These are phyloP conservation scores for Gobius niger DNA, from an alignment of 2,113 vertebrate species.

Conservation along the genomic window DNA sequence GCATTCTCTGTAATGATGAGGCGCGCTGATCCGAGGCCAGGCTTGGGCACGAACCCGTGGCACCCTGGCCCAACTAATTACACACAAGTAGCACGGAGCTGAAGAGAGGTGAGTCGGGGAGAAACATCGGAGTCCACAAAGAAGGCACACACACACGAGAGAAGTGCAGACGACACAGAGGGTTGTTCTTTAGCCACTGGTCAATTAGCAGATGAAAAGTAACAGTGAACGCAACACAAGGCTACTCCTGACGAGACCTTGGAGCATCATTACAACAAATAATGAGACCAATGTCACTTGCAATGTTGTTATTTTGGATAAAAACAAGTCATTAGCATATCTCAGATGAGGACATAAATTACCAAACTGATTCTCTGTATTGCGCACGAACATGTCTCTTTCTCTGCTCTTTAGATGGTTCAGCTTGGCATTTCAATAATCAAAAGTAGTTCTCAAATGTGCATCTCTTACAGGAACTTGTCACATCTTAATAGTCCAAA, in stretches of 20 bases:
- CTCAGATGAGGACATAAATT: neutral
- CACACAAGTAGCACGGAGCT: conserved; percentile 41
- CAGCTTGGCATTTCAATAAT: neutral
- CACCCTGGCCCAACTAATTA: conserved; percentile 59
- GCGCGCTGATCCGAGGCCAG: conserved; percentile 47
- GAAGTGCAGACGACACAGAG: conserved; percentile 1
- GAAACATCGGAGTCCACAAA: conserved; percentile 21
- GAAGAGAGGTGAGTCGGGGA: conserved; percentile 4
- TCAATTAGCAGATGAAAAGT: conserved; percentile 60
- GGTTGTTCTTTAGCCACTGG: conserved; percentile 57
- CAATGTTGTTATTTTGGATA: conserved; percentile 9
- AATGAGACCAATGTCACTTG: conserved; percentile 25
- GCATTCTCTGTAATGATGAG: conserved; percentile 63
- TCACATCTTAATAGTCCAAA: no score
- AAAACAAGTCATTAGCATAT: conserved; percentile 15
- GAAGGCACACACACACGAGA: conserved; percentile 30
- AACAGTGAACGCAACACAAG: conserved; percentile 43
- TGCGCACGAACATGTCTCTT: neutral
- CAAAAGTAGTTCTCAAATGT: neutral
- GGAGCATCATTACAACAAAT: conserved; percentile 42
- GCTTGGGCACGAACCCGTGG: conserved; percentile 43
- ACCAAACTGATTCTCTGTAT: neutral
- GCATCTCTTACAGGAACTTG: neutral
- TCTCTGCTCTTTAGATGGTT: neutral
- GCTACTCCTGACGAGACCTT: conserved; percentile 39